Percentiles rank a stretch among this genome's conserved stretches.
phyloP scores from a whole-genome alignment of 2,113 vertebrate species.

The Sinocyclocheilus anshuiensis region DNA sequence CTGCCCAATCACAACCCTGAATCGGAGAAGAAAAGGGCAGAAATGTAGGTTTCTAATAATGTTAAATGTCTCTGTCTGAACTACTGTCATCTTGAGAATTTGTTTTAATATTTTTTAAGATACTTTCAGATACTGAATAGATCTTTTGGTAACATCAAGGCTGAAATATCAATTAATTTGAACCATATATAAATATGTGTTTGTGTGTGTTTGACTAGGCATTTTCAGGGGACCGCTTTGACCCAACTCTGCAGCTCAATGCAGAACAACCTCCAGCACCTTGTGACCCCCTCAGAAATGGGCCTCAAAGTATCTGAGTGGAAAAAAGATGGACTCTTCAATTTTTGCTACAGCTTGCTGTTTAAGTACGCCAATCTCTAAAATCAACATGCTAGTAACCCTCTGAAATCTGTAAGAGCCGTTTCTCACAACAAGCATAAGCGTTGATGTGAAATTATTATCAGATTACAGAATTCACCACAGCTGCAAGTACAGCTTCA shows the following conservation, averaged over 20 bases:
- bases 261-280: slow-evolving; percentile 70
- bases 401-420: not conserved
- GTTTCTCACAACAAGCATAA: not conserved
- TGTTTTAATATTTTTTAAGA: not conserved
- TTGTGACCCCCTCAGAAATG: slow-evolving; percentile 65
- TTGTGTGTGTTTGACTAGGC: slow-evolving; percentile 66
- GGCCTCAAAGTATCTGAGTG: slow-evolving; percentile 60
- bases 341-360: slow-evolving; percentile 80
- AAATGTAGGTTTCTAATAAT: slow-evolving; percentile 70
- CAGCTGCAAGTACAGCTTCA: not conserved
- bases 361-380: slow-evolving; percentile 75
- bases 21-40: slow-evolving; percentile 76
- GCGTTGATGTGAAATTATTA: not conserved
- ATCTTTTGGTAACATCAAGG: not conserved
- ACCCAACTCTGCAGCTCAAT: slow-evolving; percentile 72
- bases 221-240: slow-evolving; percentile 76
- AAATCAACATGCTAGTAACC: not conserved
- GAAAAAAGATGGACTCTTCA: slow-evolving; percentile 78
- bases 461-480: not conserved
- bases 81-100: not conserved
- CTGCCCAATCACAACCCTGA: slow-evolving; percentile 66
- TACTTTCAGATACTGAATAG: not conserved
- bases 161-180: not conserved
- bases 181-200: not conserved
- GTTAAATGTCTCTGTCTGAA: too few relatives aligned